Conservation (phyloP, 1,140 invertebrate genomes). For the Leptestheria dahalacensis region DNA sequence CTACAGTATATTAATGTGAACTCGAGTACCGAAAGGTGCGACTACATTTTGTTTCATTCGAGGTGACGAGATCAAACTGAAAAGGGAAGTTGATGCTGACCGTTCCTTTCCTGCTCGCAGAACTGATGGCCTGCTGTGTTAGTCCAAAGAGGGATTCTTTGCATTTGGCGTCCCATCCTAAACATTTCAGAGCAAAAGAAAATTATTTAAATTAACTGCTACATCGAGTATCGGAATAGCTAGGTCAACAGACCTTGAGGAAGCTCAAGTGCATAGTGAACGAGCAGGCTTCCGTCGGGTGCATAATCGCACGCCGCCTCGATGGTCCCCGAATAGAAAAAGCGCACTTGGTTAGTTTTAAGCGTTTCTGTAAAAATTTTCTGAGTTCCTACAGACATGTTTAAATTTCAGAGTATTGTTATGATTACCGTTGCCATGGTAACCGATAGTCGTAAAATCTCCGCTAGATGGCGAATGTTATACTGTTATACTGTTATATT, state of each 20-base stretch:
- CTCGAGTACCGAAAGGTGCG: not conserved
- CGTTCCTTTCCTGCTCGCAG: not conserved
- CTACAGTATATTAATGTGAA: not conserved
- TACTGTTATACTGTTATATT: too few relatives aligned
- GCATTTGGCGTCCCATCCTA: not conserved
- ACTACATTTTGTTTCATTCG: not conserved
- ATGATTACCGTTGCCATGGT: not conserved
- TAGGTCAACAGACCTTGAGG: too few relatives aligned
- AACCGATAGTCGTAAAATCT: not conserved
- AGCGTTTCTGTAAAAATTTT: not conserved
- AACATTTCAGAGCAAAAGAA: not conserved
- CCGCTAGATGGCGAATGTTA: not conserved
- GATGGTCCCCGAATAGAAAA: not conserved
- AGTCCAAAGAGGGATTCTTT: not conserved
- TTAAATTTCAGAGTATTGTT: too few relatives aligned
- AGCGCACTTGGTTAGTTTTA: not conserved
- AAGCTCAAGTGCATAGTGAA: not conserved
- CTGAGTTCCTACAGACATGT: too few relatives aligned
- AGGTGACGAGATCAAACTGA: not conserved
- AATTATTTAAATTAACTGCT: not conserved
- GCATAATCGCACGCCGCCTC: not conserved
- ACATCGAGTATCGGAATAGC: too few relatives aligned
- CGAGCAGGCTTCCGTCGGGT: not conserved
- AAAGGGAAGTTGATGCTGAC: not conserved
- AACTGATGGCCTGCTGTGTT: not conserved